A percentile compares a stretch with the other conserved stretches of the same genome.
These are phyloP conservation scores for Vanessa cardui DNA, from an alignment of 2,888 invertebrate species.

Conservation along the genomic window DNA sequence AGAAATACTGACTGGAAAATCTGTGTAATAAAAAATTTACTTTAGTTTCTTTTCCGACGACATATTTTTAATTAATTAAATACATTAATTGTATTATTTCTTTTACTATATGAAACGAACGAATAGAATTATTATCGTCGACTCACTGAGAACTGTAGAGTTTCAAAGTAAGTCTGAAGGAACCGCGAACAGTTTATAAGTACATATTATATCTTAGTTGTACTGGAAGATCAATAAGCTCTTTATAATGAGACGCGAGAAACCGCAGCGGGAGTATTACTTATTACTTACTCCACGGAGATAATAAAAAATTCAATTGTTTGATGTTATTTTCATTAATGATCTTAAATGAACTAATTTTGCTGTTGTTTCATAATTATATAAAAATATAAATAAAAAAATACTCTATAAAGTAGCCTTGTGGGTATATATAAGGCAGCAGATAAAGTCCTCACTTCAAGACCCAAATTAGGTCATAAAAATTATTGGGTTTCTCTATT, in stretches of 20 bases:
- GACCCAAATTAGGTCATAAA: no score
- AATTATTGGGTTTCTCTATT: no score
- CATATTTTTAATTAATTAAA: no score
- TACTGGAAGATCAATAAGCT: neutral
- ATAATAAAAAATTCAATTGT: conserved; percentile 4
- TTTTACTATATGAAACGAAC: no score
- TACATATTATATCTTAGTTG: conserved; percentile 8
- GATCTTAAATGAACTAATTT: neutral
- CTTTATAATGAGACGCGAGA: conserved; percentile 9
- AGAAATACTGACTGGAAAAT: no score
- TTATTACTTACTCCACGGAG: neutral
- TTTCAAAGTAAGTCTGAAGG: conserved; percentile 4
- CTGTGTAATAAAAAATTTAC: no score
- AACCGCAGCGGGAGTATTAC: conserved; percentile 5
- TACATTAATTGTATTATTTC: no score
- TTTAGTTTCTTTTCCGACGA: no score
- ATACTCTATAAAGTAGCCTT: no score
- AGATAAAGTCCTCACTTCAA: no score
- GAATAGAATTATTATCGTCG: no score
- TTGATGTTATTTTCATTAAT: neutral
- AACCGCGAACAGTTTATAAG: conserved; percentile 3
- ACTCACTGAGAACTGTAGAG: neutral
- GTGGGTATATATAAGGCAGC: no score
- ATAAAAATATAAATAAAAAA: neutral
- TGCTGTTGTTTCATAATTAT: neutral